A percentile compares a stretch with the other conserved stretches of the same genome.
Evolutionary conservation across 2,888 invertebrate species (phyloP).

Genomic region (Dromius quadrimaculatus): DNA sequence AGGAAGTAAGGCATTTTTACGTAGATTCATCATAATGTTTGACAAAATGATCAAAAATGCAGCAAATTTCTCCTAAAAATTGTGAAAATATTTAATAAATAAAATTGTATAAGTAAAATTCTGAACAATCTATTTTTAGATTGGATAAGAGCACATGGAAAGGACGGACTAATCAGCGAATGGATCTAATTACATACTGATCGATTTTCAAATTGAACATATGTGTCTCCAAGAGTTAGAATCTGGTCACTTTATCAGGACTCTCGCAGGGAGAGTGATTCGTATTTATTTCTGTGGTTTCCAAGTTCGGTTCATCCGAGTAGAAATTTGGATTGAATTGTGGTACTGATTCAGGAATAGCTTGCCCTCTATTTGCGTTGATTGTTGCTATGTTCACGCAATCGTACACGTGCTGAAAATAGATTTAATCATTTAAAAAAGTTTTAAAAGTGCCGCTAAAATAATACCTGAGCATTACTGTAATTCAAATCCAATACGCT

Average conservation of each 20-base stretch:
- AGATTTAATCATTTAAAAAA: background rate
- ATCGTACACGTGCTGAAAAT: conserved; percentile 70
- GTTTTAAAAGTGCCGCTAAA: background rate
- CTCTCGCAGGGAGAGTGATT: conserved; percentile 50
- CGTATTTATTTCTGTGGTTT: conserved; percentile 24
- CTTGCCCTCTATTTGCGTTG: conserved; percentile 63
- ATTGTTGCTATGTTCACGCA: conserved; percentile 70
- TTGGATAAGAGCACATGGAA: conserved; percentile 41
- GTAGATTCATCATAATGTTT: too few relatives aligned
- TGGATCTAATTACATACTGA: conserved; percentile 35
- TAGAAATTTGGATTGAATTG: conserved; percentile 60
- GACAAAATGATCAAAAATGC: too few relatives aligned
- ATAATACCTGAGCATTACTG: conserved; percentile 62
- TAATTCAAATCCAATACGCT: conserved; percentile 65
- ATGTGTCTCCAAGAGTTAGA: conserved; percentile 57
- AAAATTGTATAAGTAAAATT: too few relatives aligned
- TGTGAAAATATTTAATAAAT: too few relatives aligned
- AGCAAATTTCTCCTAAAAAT: too few relatives aligned
- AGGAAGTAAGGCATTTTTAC: too few relatives aligned
- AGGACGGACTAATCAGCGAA: conserved; percentile 48
- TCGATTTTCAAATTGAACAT: conserved; percentile 52
- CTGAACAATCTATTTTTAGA: too few relatives aligned
- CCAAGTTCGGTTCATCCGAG: conserved; percentile 53
- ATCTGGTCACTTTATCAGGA: conserved; percentile 64
- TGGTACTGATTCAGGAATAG: conserved; percentile 54